These are phyloP conservation scores for Papilio xuthus DNA, from an alignment of 1,140 invertebrate genomes.

Conservation along the genomic window DNA sequence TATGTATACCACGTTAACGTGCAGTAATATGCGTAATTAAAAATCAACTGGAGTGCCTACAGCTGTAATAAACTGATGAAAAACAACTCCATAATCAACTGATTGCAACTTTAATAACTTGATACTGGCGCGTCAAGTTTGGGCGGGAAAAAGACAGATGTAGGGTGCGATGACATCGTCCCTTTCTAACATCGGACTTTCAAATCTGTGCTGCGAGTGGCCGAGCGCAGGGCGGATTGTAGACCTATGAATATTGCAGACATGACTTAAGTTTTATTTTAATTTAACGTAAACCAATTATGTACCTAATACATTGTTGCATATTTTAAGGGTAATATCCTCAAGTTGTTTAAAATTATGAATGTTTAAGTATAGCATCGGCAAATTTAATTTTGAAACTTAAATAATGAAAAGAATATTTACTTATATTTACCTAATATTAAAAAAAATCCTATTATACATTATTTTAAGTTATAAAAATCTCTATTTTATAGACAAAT, in stretches of 20 bases:
- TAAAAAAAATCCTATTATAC: no score
- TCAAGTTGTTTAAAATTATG: no score
- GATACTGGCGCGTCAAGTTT: conserved; percentile 53
- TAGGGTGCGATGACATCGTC: conserved; percentile 41
- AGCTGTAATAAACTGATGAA: conserved; percentile 65
- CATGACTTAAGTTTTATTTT: conserved; percentile 1
- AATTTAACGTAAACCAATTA: background rate
- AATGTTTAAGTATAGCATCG: no score
- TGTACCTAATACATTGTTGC: background rate
- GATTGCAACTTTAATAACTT: conserved; percentile 76
- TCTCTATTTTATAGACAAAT: no score
- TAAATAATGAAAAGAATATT: no score
- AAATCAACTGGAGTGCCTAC: conserved; percentile 57
- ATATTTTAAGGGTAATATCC: background rate
- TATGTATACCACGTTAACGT: conserved; percentile 13
- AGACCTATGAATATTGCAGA: conserved; percentile 47
- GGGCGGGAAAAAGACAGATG: conserved; percentile 49
- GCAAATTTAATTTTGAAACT: no score
- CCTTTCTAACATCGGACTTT: conserved; percentile 51
- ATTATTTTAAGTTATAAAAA: no score
- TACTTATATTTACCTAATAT: no score
- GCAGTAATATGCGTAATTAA: conserved; percentile 59
- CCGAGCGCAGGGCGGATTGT: conserved; percentile 50
- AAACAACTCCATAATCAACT: conserved; percentile 74
- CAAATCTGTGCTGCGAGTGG: conserved; percentile 63